Percentiles rank a stretch among this genome's conserved stretches.
phyloP scores from a whole-genome alignment of 2,888 invertebrate species.

The Oligia latruncula region DNA sequence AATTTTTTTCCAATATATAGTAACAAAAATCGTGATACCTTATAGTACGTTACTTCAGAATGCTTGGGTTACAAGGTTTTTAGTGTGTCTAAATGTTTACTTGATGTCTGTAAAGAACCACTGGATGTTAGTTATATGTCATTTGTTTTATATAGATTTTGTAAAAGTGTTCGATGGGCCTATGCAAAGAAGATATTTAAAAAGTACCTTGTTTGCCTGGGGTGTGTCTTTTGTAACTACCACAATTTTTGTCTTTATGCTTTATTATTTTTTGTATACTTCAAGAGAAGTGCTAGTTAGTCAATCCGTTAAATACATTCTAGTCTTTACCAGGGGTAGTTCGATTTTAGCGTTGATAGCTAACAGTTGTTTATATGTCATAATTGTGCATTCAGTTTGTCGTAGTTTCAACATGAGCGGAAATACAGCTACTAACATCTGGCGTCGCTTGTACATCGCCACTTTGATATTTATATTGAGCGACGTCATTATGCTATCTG shows the following conservation, averaged over 20 bases:
- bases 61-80: not conserved
- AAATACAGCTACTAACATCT: not conserved
- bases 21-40: not conserved
- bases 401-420: not conserved
- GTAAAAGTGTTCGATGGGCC: not conserved
- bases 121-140: constrained; percentile 14
- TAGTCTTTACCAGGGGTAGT: not conserved
- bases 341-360: not conserved
- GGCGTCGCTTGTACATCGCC: constrained; percentile 18
- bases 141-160: constrained; percentile 17
- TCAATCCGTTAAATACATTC: not conserved
- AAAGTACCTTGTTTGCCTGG: not conserved
- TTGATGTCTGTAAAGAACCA: constrained; percentile 9
- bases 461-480: constrained; percentile 7
- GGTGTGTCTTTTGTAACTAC: constrained; percentile 2
- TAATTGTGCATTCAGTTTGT: not conserved
- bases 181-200: not conserved
- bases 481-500: not conserved
- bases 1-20: not conserved
- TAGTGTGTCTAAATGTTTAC: not conserved
- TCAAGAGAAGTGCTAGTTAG: not conserved
- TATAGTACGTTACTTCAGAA: not conserved
- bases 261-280: not conserved
- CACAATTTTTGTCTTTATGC: rapidly evolving
- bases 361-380: not conserved